Evolutionary conservation across 2,888 invertebrate genomes (phyloP), one percentile per base, ranked within the genome.

Genomic region (Rhimphoctona megacephalus): DNA sequence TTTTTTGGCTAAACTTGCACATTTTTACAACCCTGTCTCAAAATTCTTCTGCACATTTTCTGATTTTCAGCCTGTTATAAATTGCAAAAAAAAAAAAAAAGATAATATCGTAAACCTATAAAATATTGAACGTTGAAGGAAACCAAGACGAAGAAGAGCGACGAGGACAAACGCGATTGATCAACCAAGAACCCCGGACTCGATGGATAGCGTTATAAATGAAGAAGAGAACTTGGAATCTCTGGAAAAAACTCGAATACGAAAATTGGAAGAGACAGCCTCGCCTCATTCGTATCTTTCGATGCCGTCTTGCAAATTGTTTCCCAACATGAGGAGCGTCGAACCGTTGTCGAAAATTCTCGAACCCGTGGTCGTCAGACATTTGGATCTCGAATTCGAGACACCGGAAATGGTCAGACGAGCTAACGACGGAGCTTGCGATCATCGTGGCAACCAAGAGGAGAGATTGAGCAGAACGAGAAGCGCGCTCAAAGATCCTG

Each of bases 301-400:
- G 0, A 98, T 98, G 98, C 97, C 97, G 33, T 97, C 98, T 2
- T 97, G 98, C 14, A 97, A 96, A 91, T 96, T 97, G n/a, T 98
- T 98, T 91, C 98, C 98, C 0, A 97, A 96, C 95, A 97, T 97
- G 93, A 96, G 96, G 5, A 96, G 96, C 89, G 96, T 97, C 4
- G 97, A 98, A 92, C 97, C 98, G 0, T 93, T 98, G 17, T 97
- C 97, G 77, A 96, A 97, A 89, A 97, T 98, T 7, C 94, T 98
- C 39, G 97, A 98, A 92, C 97, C 97, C 0, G 96, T 97, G 0
- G 97, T 97, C 89, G 97, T 97, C 6, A 92, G 90, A 64, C 93
- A 93, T 74, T 90, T 94, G 84, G 94, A 93, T 78, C 86, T 92
- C 77, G 92, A 91, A 73, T 89, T 89, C 69, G 93, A 94, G 57